Conservation (phyloP, 2,797 vertebrate genomes). For the Dipus sagitta region DNA sequence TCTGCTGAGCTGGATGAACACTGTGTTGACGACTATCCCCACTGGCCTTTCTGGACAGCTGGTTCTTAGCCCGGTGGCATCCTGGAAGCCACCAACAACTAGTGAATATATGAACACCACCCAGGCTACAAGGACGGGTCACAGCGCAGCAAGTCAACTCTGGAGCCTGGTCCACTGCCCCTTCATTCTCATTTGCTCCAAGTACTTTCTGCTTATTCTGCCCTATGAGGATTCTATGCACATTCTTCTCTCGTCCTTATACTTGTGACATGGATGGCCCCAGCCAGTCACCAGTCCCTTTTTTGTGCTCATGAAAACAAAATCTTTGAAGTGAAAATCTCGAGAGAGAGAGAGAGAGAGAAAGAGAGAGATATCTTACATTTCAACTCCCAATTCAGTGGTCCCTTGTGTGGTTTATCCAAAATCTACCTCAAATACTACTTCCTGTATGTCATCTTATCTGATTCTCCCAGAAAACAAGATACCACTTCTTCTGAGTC, state of each 20-base stretch:
- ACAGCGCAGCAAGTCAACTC: neutral
- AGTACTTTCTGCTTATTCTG: neutral
- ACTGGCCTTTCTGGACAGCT: neutral
- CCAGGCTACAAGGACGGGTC: neutral
- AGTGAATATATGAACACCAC: neutral
- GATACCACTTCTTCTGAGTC: neutral
- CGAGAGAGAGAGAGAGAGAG: neutral
- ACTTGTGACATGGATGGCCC: neutral
- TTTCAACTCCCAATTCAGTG: neutral
- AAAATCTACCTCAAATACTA: neutral
- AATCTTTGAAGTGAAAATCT: neutral
- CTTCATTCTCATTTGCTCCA: neutral
- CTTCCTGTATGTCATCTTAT: neutral
- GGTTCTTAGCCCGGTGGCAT: neutral
- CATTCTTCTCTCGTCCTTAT: neutral
- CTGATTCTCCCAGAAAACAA: neutral
- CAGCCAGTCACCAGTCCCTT: neutral
- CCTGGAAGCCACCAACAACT: neutral
- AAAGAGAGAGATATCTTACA: neutral
- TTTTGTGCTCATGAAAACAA: constrained; percentile 21
- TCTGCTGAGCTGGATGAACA: neutral
- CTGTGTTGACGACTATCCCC: neutral
- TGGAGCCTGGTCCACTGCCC: neutral
- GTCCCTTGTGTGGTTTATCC: neutral
- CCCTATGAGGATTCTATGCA: neutral